Conservation (phyloP, 2,797 vertebrate genomes). For the Nasua narica region DNA sequence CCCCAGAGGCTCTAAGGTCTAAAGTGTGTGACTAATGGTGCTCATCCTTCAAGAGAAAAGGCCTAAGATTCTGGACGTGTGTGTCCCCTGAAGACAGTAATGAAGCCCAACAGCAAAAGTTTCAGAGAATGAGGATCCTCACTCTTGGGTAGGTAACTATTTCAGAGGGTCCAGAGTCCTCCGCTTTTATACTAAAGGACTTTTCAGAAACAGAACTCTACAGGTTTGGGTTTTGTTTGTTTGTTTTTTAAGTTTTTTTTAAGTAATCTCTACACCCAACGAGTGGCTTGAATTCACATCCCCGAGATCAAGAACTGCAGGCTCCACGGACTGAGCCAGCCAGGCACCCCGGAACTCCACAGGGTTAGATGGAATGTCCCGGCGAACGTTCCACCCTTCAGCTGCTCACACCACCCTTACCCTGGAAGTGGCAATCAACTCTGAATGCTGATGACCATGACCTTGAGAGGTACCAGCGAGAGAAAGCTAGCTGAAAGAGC, state of each 20-base stretch:
- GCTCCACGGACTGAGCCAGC: not conserved
- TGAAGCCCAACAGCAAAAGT: not conserved
- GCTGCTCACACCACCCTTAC: not conserved
- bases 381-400: not conserved
- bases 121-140: not conserved
- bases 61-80: not conserved
- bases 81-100: not conserved
- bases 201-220: not conserved
- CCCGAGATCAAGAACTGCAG: not conserved
- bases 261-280: not conserved
- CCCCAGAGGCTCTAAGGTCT: not conserved
- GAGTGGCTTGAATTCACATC: not conserved
- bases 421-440: not conserved
- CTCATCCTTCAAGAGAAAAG: not conserved
- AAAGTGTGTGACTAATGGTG: not conserved
- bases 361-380: not conserved
- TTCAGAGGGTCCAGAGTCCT: not conserved
- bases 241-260: not conserved
- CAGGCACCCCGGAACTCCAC: not conserved
- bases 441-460: not conserved
- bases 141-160: not conserved
- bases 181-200: not conserved
- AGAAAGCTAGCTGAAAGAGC: not conserved
- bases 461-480: not conserved
- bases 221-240: not conserved